Conservation (phyloP, 2,797 vertebrate species). For the Catamblyrhynchus diadema region DNA sequence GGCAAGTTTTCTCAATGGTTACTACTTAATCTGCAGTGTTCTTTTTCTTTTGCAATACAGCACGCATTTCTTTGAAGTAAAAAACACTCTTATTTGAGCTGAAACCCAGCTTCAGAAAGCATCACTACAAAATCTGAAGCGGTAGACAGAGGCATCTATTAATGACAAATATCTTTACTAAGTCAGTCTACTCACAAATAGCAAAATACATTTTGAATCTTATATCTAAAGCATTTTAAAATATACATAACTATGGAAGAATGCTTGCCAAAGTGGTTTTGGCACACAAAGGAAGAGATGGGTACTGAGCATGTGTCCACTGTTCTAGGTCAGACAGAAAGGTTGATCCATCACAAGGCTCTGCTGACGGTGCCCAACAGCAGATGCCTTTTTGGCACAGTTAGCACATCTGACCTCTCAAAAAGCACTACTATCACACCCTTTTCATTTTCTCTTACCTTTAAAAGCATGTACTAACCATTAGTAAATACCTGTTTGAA, state of each 20-base stretch:
- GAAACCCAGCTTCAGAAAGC: neutral
- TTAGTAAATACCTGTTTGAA: neutral
- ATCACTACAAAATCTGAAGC: neutral
- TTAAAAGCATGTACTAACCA: neutral
- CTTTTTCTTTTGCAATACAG: neutral
- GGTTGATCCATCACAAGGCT: rapidly evolving
- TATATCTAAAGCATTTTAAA: neutral
- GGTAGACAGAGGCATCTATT: neutral
- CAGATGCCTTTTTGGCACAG: neutral
- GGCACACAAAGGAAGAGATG: neutral
- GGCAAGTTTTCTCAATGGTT: neutral
- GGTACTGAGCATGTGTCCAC: neutral
- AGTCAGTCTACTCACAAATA: neutral
- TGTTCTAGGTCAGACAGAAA: neutral
- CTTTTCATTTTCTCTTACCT: neutral
- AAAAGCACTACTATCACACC: neutral
- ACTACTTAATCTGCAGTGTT: neutral
- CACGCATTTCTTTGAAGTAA: neutral
- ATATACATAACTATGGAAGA: neutral
- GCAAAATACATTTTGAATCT: neutral
- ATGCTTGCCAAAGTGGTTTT: neutral
- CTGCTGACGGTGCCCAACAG: neutral
- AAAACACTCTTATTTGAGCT: neutral
- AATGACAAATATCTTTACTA: neutral
- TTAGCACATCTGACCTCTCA: neutral